phyloP scores from a whole-genome alignment of 2,888 invertebrate genomes.

The Odontomyia ornata region DNA sequence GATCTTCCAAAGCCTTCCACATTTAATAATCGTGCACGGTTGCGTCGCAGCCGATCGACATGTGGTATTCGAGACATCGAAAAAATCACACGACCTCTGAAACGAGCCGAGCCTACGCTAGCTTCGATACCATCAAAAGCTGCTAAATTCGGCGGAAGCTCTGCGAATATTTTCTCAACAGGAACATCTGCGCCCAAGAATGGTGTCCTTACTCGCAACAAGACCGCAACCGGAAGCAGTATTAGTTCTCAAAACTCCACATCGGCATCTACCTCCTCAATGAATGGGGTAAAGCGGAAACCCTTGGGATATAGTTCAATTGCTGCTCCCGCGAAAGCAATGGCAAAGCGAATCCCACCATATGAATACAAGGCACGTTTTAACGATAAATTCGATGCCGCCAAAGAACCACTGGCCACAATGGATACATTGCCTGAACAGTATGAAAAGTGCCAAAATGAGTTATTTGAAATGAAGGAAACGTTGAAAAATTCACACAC shows the following conservation, averaged over 20 bases:
- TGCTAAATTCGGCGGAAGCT: constrained; percentile 52
- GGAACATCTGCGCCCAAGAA: neutral
- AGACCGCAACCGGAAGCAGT: neutral
- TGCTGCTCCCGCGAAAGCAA: constrained; percentile 56
- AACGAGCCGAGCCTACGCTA: constrained; percentile 56
- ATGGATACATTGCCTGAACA: constrained; percentile 67
- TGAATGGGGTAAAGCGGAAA: neutral
- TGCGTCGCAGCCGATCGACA: constrained; percentile 53
- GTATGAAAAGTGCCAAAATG: constrained; percentile 64
- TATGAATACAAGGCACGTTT: constrained; percentile 75
- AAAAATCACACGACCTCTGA: constrained; percentile 48
- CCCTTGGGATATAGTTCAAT: neutral
- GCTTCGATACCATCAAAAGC: constrained; percentile 58
- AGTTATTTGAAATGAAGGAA: constrained; percentile 57
- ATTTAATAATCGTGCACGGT: constrained; percentile 48
- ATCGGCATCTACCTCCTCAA: neutral
- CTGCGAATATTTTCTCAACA: neutral
- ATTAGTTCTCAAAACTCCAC: neutral
- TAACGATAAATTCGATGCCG: constrained; percentile 66
- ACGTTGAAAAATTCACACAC: constrained; percentile 55
- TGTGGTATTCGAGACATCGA: constrained; percentile 55
- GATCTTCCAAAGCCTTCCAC: constrained; percentile 51
- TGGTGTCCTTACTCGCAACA: neutral
- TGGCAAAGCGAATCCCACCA: constrained; percentile 69
- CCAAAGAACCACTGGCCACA: constrained; percentile 65